Evolutionary conservation across 2,888 invertebrate species (phyloP).

Genomic region (Xestia rhomboidea): DNA sequence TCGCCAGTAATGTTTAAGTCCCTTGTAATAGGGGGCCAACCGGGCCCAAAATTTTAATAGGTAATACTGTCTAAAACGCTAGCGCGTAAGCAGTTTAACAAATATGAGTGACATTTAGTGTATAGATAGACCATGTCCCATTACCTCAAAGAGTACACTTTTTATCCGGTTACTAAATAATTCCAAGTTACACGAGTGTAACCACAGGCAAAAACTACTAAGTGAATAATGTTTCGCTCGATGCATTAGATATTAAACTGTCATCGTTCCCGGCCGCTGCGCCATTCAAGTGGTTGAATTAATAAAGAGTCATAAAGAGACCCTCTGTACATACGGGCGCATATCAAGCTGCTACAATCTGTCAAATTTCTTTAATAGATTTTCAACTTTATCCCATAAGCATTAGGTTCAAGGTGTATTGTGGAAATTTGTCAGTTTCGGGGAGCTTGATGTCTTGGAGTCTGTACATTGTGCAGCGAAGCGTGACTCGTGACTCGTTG

Average conservation of each 20-base stretch:
- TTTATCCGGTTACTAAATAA: not conserved
- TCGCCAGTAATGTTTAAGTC: no score
- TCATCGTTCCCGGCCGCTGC: constrained; percentile 6
- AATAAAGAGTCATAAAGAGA: constrained; percentile 39
- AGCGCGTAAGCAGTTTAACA: no score
- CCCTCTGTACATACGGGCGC: constrained; percentile 14
- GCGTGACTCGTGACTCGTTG: constrained; percentile 50
- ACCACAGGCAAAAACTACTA: not conserved
- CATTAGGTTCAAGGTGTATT: no score
- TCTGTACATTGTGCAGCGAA: constrained; percentile 25
- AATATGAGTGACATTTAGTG: not conserved
- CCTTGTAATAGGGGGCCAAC: not conserved
- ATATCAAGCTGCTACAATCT: no score
- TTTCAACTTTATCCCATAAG: no score
- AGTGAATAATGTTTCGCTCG: not conserved
- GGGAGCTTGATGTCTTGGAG: no score
- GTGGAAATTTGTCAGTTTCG: no score
- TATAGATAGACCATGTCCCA: not conserved
- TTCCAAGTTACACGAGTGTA: not conserved
- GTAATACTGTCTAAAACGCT: no score
- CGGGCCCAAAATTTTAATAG: no score
- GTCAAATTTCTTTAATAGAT: no score
- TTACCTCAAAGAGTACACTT: not conserved
- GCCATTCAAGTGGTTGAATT: constrained; percentile 33
- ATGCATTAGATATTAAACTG: constrained; percentile 14